A percentile compares a stretch with the other conserved stretches of the same genome.
Evolutionary conservation across 2,888 invertebrate species (phyloP).

Genomic region (Andrena chrysosceles): DNA sequence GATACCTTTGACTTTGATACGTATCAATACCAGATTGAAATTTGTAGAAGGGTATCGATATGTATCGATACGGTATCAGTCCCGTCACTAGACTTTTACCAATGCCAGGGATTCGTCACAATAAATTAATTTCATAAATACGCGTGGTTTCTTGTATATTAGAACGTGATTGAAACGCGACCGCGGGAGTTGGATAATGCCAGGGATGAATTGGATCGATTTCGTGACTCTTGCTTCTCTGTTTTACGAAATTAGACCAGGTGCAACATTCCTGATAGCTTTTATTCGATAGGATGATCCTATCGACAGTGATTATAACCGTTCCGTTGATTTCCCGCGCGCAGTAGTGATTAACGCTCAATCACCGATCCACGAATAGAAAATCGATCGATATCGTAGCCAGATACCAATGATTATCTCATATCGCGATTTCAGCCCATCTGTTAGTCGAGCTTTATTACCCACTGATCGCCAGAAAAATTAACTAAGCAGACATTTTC

Average conservation of each 20-base stretch:
- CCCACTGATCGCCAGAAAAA: conserved; percentile 26
- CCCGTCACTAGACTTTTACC: no score
- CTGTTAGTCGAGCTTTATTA: conserved; percentile 38
- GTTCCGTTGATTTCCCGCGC: conserved; percentile 52
- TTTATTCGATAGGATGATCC: conserved; percentile 30
- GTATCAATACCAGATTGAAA: no score
- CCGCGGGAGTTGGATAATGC: not conserved
- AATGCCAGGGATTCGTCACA: not conserved
- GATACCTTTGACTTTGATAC: no score
- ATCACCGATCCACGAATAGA: conserved; percentile 63
- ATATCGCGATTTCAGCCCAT: conserved; percentile 60
- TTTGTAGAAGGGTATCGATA: no score
- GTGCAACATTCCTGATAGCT: conserved; percentile 7
- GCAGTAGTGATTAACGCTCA: conserved; percentile 63
- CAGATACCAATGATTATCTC: conserved; percentile 74
- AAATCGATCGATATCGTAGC: conserved; percentile 68
- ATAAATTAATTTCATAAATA: not conserved
- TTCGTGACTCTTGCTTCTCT: not conserved
- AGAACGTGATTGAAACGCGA: conserved; percentile 5
- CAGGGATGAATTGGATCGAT: not conserved
- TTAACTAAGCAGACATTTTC: conserved; percentile 55
- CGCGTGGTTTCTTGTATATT: not conserved
- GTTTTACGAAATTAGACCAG: conserved; percentile 24
- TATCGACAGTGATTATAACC: conserved; percentile 57
- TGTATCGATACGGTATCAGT: no score